Base-by-base conservation (phyloP, 2,888 invertebrate species). In the Trisateles emortualis region DNA sequence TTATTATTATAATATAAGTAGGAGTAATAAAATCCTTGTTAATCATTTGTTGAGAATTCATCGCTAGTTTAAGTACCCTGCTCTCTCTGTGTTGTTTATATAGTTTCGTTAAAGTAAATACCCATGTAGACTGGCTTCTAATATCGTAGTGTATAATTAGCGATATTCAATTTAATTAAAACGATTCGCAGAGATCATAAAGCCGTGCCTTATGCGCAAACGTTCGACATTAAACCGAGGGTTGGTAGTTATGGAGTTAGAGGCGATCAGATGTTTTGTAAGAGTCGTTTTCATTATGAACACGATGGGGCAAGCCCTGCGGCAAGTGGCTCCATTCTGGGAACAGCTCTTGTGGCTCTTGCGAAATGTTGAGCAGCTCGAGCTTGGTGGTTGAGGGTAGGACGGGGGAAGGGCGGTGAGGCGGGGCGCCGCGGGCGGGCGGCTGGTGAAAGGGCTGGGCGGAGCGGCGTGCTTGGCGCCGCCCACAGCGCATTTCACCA, bases 401-500 rank as follows among this genome's bases (percentile, higher is more conserved):
- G 79, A 84, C 78, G 78, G 77, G 70, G 75, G 76, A 74, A 61
- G 68, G 72, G 52, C 63, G 73, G 78, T 68, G 82, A 81, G 84
- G 82, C 79, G 83, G 79, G 81, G 83, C 82, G 82, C 80, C 75
- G 81, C 81, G 82, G 89, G 89, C 89, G 90, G 88, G 84, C 87
- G 86, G 81, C 83, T 43, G 86, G 89, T 90, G 88, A 90, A 88
- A 88, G 90, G 89, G 87, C 88, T 87, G 88, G 90, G 89, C 88
- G 90, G 88, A 75, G 87, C 90, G 82, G 87, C 90, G 88, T 89
- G 88, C 81, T 61, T 86, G 85, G 87, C 80, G 81, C 90, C 88
- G 87, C 91, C 90, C 86, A 89, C 84, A 79, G 70, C 68, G 58
- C 86, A 87, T 92, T 92, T 91, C 92, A 90, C 91, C 92, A 92